phyloP scores from a whole-genome alignment of 1,140 invertebrate genomes.

The Brachionus asplanchnoidis region DNA sequence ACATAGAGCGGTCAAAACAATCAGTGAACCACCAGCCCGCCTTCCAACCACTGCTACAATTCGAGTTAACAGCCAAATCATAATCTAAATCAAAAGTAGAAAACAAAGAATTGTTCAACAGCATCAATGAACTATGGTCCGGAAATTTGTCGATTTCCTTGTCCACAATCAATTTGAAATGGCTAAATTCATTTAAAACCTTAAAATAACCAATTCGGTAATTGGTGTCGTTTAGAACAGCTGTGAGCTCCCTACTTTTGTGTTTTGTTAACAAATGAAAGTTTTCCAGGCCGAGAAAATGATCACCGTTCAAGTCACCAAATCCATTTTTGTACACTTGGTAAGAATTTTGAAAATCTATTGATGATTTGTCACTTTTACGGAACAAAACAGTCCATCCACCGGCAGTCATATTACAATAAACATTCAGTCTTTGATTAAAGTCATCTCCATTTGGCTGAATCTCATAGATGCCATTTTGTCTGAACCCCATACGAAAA shows the following conservation, averaged over 20 bases:
- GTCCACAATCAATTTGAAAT: constrained; percentile 33
- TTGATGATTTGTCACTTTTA: neutral
- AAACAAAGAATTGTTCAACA: constrained; percentile 36
- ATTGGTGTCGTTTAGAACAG: constrained; percentile 21
- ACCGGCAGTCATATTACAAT: constrained; percentile 27
- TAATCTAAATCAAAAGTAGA: constrained; percentile 35
- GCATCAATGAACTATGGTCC: neutral
- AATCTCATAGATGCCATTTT: constrained; percentile 35
- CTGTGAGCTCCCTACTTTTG: neutral
- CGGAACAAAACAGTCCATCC: constrained; percentile 16
- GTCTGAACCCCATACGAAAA: neutral
- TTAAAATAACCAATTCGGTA: neutral
- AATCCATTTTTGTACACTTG: constrained; percentile 27
- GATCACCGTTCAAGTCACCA: constrained; percentile 18
- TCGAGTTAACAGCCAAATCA: constrained; percentile 33
- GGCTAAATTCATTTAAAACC: constrained; percentile 8
- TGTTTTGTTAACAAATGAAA: constrained; percentile 16
- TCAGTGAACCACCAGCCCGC: constrained; percentile 42
- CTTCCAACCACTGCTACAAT: constrained; percentile 37
- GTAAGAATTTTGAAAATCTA: neutral
- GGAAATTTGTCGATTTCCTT: constrained; percentile 26
- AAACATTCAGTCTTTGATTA: neutral
- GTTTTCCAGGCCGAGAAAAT: constrained; percentile 33
- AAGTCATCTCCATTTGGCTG: neutral
- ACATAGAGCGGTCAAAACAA: constrained; percentile 26